These are phyloP conservation scores for Abscondita cerata DNA, from an alignment of 2,888 invertebrate species.

Conservation along the genomic window DNA sequence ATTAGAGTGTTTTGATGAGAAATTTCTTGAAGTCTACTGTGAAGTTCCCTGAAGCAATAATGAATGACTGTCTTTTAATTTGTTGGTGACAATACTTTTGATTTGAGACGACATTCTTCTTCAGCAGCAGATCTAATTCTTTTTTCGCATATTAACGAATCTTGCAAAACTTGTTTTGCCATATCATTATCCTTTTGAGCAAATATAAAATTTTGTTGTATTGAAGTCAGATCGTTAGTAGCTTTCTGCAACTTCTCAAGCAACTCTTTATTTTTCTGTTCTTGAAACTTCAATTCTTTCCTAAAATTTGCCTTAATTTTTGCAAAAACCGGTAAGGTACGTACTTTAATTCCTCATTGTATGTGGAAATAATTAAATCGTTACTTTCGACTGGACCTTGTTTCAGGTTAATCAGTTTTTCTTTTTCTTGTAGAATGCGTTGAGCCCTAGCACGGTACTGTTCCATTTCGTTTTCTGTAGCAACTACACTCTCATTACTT, in stretches of 20 bases:
- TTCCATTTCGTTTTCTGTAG: conserved; percentile 65
- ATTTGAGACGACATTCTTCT: conserved; percentile 56
- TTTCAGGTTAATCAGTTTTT: conserved; percentile 67
- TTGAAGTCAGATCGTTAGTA: conserved; percentile 57
- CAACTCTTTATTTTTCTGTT: conserved; percentile 57
- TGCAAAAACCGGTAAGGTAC: too few species aligned
- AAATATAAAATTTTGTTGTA: conserved; percentile 55
- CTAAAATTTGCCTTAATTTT: too few species aligned
- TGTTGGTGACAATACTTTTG: conserved; percentile 40
- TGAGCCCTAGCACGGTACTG: conserved; percentile 83
- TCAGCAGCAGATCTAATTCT: conserved; percentile 57
- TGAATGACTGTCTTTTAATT: not conserved
- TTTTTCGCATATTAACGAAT: conserved; percentile 56
- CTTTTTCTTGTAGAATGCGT: conserved; percentile 78
- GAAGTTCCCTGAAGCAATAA: conserved; percentile 51
- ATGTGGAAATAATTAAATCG: conserved; percentile 43
- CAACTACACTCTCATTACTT: conserved; percentile 46
- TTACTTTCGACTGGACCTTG: conserved; percentile 38
- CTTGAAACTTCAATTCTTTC: conserved; percentile 58
- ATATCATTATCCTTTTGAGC: conserved; percentile 56
- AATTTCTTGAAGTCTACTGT: conserved; percentile 60
- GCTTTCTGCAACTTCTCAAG: conserved; percentile 61
- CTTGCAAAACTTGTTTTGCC: conserved; percentile 55
- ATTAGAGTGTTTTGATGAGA: conserved; percentile 55
- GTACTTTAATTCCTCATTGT: conserved; percentile 53